These are phyloP conservation scores for Oenanthe melanoleuca DNA, from an alignment of 2,113 vertebrate genomes.

Conservation along the genomic window DNA sequence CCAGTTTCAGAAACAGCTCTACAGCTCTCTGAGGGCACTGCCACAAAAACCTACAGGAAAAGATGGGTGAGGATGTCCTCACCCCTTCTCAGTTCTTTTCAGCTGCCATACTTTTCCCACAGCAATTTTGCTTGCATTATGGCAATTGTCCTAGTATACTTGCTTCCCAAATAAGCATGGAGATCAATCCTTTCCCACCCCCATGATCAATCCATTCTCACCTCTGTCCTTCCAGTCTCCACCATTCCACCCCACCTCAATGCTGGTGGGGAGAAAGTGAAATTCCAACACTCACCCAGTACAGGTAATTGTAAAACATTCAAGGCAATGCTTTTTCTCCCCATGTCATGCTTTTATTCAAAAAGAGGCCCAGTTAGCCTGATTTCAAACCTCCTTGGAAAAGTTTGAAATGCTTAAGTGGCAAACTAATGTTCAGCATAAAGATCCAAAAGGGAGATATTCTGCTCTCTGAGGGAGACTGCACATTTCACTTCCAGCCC, in stretches of 20 bases:
- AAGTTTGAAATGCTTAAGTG: slow-evolving; percentile 28
- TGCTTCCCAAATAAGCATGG: neutral
- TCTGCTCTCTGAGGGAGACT: neutral
- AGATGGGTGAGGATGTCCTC: neutral
- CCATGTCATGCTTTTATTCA: neutral
- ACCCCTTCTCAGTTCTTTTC: neutral
- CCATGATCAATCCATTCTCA: neutral
- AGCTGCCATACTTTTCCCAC: neutral
- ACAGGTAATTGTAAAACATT: neutral
- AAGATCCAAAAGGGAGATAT: slow-evolving; percentile 40
- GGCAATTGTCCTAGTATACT: neutral
- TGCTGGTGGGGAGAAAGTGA: neutral
- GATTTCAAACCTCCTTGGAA: slow-evolving; percentile 17
- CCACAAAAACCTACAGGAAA: neutral
- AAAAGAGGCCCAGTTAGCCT: neutral
- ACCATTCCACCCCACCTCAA: neutral
- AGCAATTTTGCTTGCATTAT: neutral
- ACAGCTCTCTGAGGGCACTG: neutral
- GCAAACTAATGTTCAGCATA: slow-evolving; percentile 26
- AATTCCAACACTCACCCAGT: neutral
- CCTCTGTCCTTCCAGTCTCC: neutral
- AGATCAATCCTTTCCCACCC: neutral
- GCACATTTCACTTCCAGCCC: slow-evolving; percentile 30
- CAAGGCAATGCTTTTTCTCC: neutral
- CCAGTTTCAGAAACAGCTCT: accelerated